These are phyloP conservation scores for Zaprionus tsacasi DNA, from an alignment of 1,140 invertebrate genomes.

Conservation along the genomic window DNA sequence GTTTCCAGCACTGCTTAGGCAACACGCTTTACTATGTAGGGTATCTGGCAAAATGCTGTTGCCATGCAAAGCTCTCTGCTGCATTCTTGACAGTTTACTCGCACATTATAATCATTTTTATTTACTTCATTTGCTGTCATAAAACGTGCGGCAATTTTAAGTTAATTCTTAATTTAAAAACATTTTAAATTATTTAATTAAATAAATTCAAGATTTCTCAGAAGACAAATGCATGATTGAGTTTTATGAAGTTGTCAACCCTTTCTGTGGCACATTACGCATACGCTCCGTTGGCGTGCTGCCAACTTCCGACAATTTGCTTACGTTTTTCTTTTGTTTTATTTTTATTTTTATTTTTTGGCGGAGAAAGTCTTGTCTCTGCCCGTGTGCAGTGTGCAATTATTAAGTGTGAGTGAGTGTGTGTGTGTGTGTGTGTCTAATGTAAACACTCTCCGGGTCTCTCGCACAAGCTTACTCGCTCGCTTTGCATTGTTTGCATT, in stretches of 20 bases:
- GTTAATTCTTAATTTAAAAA: neutral
- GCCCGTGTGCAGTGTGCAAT: constrained; percentile 62
- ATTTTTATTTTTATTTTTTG: constrained; percentile 53
- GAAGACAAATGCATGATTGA: neutral
- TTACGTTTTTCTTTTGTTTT: constrained; percentile 29
- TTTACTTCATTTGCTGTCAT: neutral
- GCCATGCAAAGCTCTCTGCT: neutral
- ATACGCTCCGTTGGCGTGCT: constrained; percentile 58
- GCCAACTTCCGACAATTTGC: constrained; percentile 66
- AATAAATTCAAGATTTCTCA: neutral
- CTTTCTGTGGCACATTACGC: constrained; percentile 57
- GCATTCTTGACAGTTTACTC: constrained; percentile 1
- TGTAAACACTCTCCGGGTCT: constrained; percentile 49
- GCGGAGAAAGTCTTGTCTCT: constrained; percentile 67
- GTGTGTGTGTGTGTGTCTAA: constrained; percentile 40
- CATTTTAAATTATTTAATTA: neutral
- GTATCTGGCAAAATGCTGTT: neutral
- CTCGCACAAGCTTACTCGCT: constrained; percentile 41
- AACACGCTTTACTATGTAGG: neutral
- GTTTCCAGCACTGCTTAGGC: no score
- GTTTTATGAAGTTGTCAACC: neutral
- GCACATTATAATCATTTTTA: neutral
- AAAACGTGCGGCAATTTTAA: constrained; percentile 1
- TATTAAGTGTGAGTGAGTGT: constrained; percentile 44
- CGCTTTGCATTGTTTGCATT: constrained; percentile 71